Evolutionary conservation across 2,113 vertebrate genomes (phyloP).

Genomic region (Perca schrenkii): DNA sequence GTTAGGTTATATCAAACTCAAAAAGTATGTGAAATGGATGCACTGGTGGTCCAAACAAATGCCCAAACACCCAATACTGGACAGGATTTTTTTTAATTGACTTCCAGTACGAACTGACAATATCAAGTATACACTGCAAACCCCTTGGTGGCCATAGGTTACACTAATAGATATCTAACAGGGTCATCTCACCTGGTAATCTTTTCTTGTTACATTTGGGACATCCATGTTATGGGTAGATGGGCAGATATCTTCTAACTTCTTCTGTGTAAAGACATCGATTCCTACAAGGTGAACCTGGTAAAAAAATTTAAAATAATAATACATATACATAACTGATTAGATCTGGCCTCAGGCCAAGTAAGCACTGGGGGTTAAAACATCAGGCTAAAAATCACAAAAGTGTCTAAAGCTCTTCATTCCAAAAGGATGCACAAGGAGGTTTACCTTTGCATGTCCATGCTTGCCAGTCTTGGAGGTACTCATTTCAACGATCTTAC

Average conservation of each 20-base stretch:
- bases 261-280: conserved; percentile 94
- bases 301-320: background rate
- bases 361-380: background rate
- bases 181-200: conserved; percentile 88
- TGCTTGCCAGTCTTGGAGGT: conserved; percentile 98
- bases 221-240: conserved; percentile 98
- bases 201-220: conserved; percentile 91
- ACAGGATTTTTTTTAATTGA: background rate
- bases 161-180: background rate
- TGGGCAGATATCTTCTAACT: conserved; percentile 95
- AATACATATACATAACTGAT: background rate
- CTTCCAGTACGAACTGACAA: background rate
- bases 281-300: conserved; percentile 94
- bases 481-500: conserved; percentile 95
- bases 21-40: background rate
- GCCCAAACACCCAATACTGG: background rate
- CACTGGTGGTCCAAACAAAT: background rate
- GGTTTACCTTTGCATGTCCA: conserved; percentile 92
- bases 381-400: background rate
- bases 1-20: background rate
- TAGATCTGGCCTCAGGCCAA: background rate
- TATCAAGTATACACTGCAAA: background rate
- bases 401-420: conserved; percentile 13
- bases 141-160: background rate
- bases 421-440: background rate